These are phyloP conservation scores for Sitta europaea DNA, from an alignment of 2,113 vertebrate genomes.

Conservation along the genomic window DNA sequence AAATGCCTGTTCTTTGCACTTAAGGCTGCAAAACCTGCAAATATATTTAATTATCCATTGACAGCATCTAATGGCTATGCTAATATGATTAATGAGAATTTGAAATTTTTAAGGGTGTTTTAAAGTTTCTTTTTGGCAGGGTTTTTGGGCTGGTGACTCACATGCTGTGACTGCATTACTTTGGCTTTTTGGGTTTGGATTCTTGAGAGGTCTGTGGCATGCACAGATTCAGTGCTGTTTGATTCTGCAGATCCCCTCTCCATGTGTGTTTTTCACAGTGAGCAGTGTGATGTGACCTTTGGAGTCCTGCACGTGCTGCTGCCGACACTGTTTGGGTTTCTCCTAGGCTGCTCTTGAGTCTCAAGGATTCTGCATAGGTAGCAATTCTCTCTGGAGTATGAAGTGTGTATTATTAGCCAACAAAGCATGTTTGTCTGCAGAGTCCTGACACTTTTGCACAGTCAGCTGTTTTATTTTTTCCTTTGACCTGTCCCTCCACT, in stretches of 20 bases:
- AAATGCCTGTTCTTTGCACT: neutral
- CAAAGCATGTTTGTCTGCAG: neutral
- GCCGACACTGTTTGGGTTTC: neutral
- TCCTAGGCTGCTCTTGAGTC: neutral
- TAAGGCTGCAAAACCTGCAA: neutral
- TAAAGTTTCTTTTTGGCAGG: neutral
- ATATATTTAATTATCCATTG: slow-evolving; percentile 36
- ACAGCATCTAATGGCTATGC: slow-evolving; percentile 13
- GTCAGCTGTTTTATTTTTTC: neutral
- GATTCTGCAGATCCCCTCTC: neutral
- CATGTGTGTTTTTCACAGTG: neutral
- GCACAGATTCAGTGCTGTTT: neutral
- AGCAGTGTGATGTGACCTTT: neutral
- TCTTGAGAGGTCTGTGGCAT: neutral
- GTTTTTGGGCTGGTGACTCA: neutral
- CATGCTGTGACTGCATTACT: neutral
- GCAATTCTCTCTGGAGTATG: neutral
- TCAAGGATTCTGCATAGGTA: slow-evolving; percentile 24
- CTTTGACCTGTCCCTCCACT: neutral
- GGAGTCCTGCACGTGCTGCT: neutral
- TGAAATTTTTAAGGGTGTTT: neutral
- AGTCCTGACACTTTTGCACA: neutral
- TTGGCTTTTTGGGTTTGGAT: neutral
- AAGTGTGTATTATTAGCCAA: neutral
- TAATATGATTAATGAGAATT: slow-evolving; percentile 18